Conservation (phyloP, 2,113 vertebrate genomes). For the Pelusios castaneus region DNA sequence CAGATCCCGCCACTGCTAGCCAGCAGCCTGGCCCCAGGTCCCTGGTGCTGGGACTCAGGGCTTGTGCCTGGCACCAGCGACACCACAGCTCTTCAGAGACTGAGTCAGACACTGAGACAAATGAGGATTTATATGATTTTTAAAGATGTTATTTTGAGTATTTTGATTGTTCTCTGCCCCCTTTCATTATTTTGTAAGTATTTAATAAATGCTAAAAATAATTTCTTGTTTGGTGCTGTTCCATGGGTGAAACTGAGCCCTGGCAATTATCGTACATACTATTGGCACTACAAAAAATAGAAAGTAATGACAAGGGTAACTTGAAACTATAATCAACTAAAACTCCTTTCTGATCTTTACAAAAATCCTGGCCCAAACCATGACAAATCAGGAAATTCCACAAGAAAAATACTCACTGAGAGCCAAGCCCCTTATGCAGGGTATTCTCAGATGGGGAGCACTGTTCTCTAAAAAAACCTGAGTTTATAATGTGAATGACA, state of each 20-base stretch:
- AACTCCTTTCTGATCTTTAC: neutral
- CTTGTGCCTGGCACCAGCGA: too few species aligned
- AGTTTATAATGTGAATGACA: neutral
- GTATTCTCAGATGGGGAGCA: neutral
- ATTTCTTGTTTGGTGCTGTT: neutral
- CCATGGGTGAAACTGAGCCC: neutral
- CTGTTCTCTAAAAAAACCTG: neutral
- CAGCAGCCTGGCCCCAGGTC: too few species aligned
- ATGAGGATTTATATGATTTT: neutral
- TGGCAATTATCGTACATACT: neutral
- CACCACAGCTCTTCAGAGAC: too few species aligned
- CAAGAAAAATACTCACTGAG: neutral
- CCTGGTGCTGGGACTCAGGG: too few species aligned
- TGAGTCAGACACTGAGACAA: neutral
- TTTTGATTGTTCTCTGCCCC: neutral
- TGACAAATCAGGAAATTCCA: neutral
- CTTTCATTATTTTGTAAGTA: neutral
- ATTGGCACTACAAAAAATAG: neutral
- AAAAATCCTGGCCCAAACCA: neutral
- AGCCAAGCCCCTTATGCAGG: neutral
- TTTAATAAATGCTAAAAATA: neutral
- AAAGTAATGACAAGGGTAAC: neutral
- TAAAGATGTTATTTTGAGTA: neutral
- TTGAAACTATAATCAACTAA: neutral
- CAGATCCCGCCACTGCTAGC: too few species aligned